A percentile compares a stretch with the other conserved stretches of the same genome.
Evolutionary conservation across 1,140 invertebrate species (phyloP).

Genomic region (Hycleus phaleratus): DNA sequence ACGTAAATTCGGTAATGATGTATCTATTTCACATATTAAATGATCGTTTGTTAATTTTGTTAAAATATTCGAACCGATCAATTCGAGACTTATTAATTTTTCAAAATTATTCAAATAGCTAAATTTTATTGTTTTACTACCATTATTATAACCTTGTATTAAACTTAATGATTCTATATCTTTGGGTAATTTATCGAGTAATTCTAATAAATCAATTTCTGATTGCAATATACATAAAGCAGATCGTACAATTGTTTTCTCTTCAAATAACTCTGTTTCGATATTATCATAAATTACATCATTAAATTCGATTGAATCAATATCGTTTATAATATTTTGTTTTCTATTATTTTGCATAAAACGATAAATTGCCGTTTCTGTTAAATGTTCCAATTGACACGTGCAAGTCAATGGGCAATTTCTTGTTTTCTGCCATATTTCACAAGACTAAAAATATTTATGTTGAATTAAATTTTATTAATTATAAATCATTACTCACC

Average conservation of each 20-base stretch:
- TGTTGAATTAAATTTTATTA: too few relatives aligned
- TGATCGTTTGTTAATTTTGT: slow-evolving; percentile 27
- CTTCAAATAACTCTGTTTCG: slow-evolving; percentile 24
- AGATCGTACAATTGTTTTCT: slow-evolving; percentile 44
- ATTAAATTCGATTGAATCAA: slow-evolving; percentile 33
- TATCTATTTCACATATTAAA: slow-evolving; percentile 41
- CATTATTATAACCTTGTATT: slow-evolving; percentile 40
- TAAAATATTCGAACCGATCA: slow-evolving; percentile 47
- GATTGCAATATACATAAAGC: slow-evolving; percentile 51
- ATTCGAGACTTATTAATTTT: slow-evolving; percentile 50
- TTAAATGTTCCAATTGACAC: slow-evolving; percentile 43
- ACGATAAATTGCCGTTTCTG: slow-evolving; percentile 43
- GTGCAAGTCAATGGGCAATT: slow-evolving; percentile 44
- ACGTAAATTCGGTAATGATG: slow-evolving; percentile 38
- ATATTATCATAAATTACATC: slow-evolving; percentile 37
- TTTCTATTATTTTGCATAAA: slow-evolving; percentile 41
- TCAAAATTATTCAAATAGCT: slow-evolving; percentile 46
- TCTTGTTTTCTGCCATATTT: slow-evolving; percentile 31
- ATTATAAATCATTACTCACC: too few relatives aligned
- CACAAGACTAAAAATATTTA: too few relatives aligned
- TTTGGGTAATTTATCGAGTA: slow-evolving; percentile 45
- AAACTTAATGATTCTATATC: slow-evolving; percentile 49
- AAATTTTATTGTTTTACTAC: slow-evolving; percentile 47
- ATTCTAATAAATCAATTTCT: slow-evolving; percentile 39
- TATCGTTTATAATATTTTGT: slow-evolving; percentile 21